Conservation (phyloP, 2,113 vertebrate species). For the Festucalex cinctus region DNA sequence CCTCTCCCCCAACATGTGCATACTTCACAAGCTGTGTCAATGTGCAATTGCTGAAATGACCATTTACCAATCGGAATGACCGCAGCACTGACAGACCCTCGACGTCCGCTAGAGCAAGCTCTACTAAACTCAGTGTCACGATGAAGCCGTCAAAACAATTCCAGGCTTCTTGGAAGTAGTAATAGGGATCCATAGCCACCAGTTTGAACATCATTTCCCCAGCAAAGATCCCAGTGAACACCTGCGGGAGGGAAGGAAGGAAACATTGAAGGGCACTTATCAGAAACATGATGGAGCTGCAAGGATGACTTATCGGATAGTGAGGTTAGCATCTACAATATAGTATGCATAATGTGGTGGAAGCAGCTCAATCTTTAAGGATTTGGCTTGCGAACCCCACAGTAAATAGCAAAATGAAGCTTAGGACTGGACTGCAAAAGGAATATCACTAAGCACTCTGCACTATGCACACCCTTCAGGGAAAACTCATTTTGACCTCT, state of each 20-base stretch:
- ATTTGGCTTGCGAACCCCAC: background rate
- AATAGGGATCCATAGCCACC: constrained; percentile 97
- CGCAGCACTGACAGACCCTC: constrained; percentile 95
- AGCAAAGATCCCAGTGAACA: constrained; percentile 98
- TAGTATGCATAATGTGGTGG: background rate
- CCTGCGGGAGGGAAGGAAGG: constrained; percentile 63
- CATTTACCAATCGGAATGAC: constrained; percentile 93
- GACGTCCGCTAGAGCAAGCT: constrained; percentile 88
- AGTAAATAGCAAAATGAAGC: background rate
- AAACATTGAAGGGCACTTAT: background rate
- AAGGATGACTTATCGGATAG: background rate
- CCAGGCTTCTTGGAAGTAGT: constrained; percentile 99
- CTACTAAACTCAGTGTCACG: constrained; percentile 96
- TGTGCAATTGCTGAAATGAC: background rate
- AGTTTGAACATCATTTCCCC: constrained; percentile 98
- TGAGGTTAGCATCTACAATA: background rate
- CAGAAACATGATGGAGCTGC: background rate
- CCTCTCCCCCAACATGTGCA: background rate
- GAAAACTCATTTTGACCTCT: too few relatives aligned
- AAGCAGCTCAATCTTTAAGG: background rate
- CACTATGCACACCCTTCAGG: background rate
- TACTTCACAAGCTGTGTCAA: background rate
- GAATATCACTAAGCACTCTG: background rate
- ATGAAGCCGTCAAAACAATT: constrained; percentile 99
- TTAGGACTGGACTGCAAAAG: background rate